Percentiles rank a stretch among this genome's conserved stretches.
phyloP scores from a whole-genome alignment of 2,888 invertebrate species.

The Mythimna albipuncta region DNA sequence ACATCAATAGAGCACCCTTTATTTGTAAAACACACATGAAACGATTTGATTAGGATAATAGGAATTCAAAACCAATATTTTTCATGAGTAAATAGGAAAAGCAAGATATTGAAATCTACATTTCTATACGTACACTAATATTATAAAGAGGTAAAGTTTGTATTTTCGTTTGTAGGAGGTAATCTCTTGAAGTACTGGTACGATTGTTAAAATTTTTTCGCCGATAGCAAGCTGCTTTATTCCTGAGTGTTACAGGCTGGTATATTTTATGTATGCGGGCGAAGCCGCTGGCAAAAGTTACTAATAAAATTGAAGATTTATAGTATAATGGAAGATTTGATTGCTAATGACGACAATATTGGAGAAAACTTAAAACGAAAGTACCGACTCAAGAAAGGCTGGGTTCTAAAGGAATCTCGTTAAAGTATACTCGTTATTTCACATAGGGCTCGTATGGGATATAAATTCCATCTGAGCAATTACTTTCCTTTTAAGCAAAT shows the following conservation, averaged over 20 bases:
- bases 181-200: too few relatives aligned
- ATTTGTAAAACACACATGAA: constrained; percentile 41
- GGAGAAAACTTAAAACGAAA: constrained; percentile 24
- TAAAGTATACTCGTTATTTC: constrained; percentile 59
- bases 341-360: constrained; percentile 43
- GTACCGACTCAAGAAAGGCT: constrained; percentile 31
- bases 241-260: too few relatives aligned
- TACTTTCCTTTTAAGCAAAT: constrained; percentile 89
- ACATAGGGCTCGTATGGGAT: constrained; percentile 66
- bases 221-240: too few relatives aligned
- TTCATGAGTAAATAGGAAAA: constrained; percentile 27
- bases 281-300: neutral
- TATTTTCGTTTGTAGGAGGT: too few relatives aligned
- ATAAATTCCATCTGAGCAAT: constrained; percentile 82
- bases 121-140: too few relatives aligned
- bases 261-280: too few relatives aligned
- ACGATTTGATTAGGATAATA: constrained; percentile 51
- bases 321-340: constrained; percentile 11
- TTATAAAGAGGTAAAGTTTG: too few relatives aligned
- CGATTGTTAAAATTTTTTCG: too few relatives aligned
- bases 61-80: constrained; percentile 42
- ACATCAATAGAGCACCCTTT: constrained; percentile 33
- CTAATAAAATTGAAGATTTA: constrained; percentile 27
- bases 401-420: constrained; percentile 38
- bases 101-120: constrained; percentile 23